Base-by-base conservation (phyloP, 2,888 invertebrate species). In the Clunio marinus region DNA sequence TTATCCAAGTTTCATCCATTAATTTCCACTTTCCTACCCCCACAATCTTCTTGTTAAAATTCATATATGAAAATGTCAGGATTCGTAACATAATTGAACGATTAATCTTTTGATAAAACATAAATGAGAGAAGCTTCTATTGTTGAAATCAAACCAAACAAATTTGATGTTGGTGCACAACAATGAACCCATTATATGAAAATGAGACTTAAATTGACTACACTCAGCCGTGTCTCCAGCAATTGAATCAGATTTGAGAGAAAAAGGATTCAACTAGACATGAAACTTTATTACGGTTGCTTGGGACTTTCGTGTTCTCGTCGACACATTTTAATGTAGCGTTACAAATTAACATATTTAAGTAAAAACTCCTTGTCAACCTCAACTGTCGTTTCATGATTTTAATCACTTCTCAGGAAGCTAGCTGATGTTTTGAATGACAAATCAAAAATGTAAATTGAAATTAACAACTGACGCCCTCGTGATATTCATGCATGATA, bases 91-190 rank as follows among this genome's bases (percentile, higher is more conserved):
- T 4, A 7, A 32, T 8, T 5, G 45, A n/a, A 45, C 45, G 45
- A 45, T 45, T 45, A 45, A 45, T 45, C 45, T 45, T 45, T 45
- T 45, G 45, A 45, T 45, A 45, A 45, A 45, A 17, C 8, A 45
- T 13, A 45, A 45, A 45, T 15, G 15, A n/a, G 45, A 45, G 4
- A 15, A 45, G 4, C 45, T 15, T 32, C 7, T 32, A 5, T 5
- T 32, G 5, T 32, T 32, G 13, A 45, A 45, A 45, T 45, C 8
- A 45, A 45, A 45, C 8, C 45, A 45, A 3, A 45, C 45, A 45
- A 45, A 45, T 45, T 45, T 4, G 45, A 7, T n/a, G 8, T 45
- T 17, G 45, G 13, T 32, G 35, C 13, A 32, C 35, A 15, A 45
- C 45, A 45, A 45, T 45, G 45, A 13, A 15, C 5, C 45, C 15